Evolutionary conservation across 2,888 invertebrate genomes (phyloP).

Genomic region (Ectemnius lituratus): DNA sequence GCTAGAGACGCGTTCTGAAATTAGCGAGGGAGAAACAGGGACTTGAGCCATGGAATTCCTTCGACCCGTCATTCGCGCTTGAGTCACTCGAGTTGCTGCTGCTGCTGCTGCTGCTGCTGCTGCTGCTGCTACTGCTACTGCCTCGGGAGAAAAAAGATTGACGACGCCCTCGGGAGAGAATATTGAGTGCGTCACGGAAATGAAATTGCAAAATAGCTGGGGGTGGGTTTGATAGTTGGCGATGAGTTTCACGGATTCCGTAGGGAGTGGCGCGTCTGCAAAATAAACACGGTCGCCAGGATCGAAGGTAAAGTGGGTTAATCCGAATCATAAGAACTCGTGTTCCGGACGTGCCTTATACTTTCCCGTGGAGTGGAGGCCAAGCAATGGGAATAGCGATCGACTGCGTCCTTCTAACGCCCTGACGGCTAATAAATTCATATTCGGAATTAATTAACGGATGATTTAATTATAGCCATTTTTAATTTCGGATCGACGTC

Average conservation of each 20-base stretch:
- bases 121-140: not conserved
- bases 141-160: constrained; percentile 14
- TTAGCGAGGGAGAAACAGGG: constrained; percentile 50
- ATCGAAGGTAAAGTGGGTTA: constrained; percentile 5
- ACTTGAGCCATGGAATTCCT: constrained; percentile 47
- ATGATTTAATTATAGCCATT: constrained; percentile 59
- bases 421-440: constrained; percentile 49
- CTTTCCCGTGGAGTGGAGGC: constrained; percentile 14
- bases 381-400: constrained; percentile 31
- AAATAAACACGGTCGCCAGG: constrained; percentile 16
- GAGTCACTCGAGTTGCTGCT: constrained; percentile 14
- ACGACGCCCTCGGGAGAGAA: constrained; percentile 1
- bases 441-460: constrained; percentile 60
- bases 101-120: too few species aligned
- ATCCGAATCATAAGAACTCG: constrained; percentile 39
- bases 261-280: not conserved
- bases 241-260: constrained; percentile 7
- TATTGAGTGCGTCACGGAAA: not conserved
- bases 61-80: constrained; percentile 29
- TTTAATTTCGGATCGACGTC: constrained; percentile 53
- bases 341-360: constrained; percentile 27
- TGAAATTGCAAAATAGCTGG: constrained; percentile 2
- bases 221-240: not conserved
- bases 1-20: constrained; percentile 51
- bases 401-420: constrained; percentile 31